Evolutionary conservation across 1,140 invertebrate genomes (phyloP), one percentile per base, ranked within the genome.

Genomic region (Lordiphosa clarofinis): DNA sequence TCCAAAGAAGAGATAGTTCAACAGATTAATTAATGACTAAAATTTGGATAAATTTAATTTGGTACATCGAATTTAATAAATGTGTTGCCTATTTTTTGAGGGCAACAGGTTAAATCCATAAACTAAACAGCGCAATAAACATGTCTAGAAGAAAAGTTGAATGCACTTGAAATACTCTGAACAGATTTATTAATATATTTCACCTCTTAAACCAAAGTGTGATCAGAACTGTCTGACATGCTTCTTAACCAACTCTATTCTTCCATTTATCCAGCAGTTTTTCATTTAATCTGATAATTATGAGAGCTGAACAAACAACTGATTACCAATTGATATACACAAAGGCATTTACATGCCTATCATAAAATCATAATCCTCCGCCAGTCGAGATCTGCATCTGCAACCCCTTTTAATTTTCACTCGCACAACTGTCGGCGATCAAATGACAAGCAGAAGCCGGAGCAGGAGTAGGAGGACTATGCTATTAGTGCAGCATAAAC

Each of bases 401-500:
- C 19, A 12, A 13, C 3, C 38, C 19, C 37, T n/a, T 4, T 9
- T 11, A 6, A 36, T 58, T 62, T 36, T 31, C 12, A 24, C n/a
- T 28, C 33, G 4, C 4, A 50, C 76, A 81, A 81, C 72, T 82
- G 75, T 75, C 53, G 38, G 43, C 63, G 76, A 75, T 76, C 73
- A 76, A 75, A 75, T 82, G 79, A 76, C 76, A 76, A 56, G 56
- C 46, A 60, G 11, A 10, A 13, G 28, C 33, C 9, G 12, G 37
- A 11, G 4, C 11, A n/a, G n/a, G n/a, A n/a, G n/a, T n/a, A 8
- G 44, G 10, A 9, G 38, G 43, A 3, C 15, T 10, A 36, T 33
- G 36, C 76, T 73, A 82, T 82, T 82, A 82, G 64, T 59, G 57
- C 59, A 49, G 72, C 72, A 82, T 82, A 82, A 82, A 82, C 78